Conservation (phyloP, 2,797 vertebrate genomes). For the Alcedo quadribrachys region DNA sequence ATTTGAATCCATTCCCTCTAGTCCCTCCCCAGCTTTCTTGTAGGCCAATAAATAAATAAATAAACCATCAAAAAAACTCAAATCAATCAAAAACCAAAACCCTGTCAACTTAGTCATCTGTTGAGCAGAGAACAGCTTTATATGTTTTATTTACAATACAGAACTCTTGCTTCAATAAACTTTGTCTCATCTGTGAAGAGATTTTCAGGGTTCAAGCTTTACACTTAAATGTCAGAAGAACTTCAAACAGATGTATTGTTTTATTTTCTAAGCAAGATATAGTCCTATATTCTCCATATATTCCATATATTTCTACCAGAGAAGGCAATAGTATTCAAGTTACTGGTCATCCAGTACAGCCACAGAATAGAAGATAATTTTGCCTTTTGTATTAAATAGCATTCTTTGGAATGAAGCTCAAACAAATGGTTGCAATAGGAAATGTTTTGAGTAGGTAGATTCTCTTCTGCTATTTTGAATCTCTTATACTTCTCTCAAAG, state of each 20-base stretch:
- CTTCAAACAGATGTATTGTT: background rate
- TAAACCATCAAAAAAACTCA: too few relatives aligned
- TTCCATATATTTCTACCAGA: background rate
- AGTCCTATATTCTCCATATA: background rate
- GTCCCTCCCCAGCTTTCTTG: too few relatives aligned
- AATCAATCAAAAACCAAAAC: background rate
- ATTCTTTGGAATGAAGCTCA: background rate
- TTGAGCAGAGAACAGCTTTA: slow-evolving; percentile 8
- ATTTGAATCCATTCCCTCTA: too few relatives aligned
- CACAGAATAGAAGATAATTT: background rate
- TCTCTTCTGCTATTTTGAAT: background rate
- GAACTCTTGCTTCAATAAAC: slow-evolving; percentile 7
- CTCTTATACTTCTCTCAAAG: background rate
- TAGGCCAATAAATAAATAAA: too few relatives aligned
- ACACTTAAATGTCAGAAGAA: slow-evolving; percentile 1
- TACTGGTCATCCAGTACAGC: fast-evolving
- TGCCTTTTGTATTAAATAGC: background rate
- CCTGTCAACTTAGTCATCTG: background rate
- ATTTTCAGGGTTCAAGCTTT: slow-evolving; percentile 4
- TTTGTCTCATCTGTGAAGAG: background rate
- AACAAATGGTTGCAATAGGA: background rate
- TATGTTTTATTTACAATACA: slow-evolving; percentile 23
- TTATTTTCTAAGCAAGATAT: background rate
- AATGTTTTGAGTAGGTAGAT: background rate
- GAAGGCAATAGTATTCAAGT: background rate